Evolutionary conservation across 2,888 invertebrate species (phyloP).

Genomic region (Drosophila aldrichi): DNA sequence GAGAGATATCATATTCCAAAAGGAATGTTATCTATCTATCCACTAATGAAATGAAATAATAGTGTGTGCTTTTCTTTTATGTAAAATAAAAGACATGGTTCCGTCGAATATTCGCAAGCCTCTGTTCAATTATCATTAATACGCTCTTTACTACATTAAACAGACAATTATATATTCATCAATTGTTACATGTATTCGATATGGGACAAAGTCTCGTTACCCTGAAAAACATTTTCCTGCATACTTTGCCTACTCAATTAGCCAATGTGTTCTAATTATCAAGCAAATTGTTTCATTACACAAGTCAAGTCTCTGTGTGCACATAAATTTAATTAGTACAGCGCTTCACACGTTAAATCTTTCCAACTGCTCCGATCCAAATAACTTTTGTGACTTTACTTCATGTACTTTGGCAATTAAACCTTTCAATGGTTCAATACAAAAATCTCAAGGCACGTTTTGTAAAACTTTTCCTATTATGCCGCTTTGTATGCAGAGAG

Average conservation of each 20-base stretch:
- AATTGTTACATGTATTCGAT: neutral
- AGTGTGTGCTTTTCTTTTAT: no score
- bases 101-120: no score
- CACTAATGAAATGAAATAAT: no score
- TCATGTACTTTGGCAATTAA: constrained; percentile 10
- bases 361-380: constrained; percentile 4
- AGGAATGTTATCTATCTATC: no score
- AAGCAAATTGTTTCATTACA: neutral
- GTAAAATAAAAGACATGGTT: no score
- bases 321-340: constrained; percentile 11
- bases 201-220: neutral
- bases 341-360: neutral
- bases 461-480: constrained; percentile 52
- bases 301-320: neutral
- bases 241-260: neutral
- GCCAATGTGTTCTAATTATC: neutral
- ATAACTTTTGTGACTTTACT: constrained; percentile 12
- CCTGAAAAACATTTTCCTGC: neutral
- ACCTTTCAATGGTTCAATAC: constrained; percentile 19
- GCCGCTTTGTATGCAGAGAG: constrained; percentile 16
- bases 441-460: neutral
- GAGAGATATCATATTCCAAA: no score
- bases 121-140: no score
- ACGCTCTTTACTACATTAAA: no score
- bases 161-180: no score